These are phyloP conservation scores for Acanthiza pusilla DNA, from an alignment of 2,797 vertebrate species.

Conservation along the genomic window DNA sequence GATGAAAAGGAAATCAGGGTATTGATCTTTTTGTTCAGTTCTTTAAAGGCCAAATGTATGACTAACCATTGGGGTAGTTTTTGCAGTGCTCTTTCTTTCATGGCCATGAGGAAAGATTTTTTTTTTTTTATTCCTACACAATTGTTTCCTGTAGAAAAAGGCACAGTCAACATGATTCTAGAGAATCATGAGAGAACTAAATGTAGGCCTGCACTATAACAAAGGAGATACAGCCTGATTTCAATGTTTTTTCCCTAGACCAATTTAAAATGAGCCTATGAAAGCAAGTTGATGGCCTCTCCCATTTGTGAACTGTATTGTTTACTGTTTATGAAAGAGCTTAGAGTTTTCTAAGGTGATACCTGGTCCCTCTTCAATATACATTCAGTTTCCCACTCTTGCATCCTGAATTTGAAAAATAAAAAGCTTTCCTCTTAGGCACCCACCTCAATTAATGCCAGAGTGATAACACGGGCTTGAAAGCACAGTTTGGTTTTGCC, in stretches of 20 bases:
- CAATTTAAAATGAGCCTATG: background rate
- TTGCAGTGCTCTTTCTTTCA: slow-evolving; percentile 26
- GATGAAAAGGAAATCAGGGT: slow-evolving; percentile 66
- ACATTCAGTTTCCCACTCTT: background rate
- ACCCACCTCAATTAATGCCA: background rate
- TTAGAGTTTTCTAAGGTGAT: background rate
- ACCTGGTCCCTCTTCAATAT: background rate
- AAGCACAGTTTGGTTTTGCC: background rate
- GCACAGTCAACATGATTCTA: background rate
- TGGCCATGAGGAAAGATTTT: background rate
- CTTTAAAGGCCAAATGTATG: slow-evolving; percentile 40
- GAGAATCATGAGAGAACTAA: background rate
- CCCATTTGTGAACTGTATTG: background rate
- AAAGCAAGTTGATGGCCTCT: background rate
- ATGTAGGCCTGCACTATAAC: background rate
- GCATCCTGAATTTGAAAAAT: background rate
- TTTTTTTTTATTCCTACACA: background rate
- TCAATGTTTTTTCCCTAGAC: background rate
- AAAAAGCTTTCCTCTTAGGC: background rate
- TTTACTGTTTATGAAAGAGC: background rate
- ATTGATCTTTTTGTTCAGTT: slow-evolving; percentile 64
- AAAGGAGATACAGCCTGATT: background rate
- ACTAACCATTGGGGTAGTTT: slow-evolving; percentile 37
- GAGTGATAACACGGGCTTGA: background rate
- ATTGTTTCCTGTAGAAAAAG: background rate